Base-by-base conservation (phyloP, 2,888 invertebrate genomes). In the Tribolium freemani region DNA sequence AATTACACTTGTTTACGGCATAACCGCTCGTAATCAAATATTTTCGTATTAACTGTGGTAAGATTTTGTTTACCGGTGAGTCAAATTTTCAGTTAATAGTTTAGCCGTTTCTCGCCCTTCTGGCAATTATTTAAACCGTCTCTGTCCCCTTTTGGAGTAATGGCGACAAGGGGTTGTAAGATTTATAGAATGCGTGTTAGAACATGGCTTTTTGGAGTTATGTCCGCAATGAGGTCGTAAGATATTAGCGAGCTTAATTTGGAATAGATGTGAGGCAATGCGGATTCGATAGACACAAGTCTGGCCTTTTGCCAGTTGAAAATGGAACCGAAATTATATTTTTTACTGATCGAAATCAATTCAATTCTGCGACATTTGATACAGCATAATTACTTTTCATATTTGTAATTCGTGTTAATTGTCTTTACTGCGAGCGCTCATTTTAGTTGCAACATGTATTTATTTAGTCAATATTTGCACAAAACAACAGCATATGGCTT, bases 211-310 rank as follows among this genome's bases (percentile, higher is more conserved):
- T 63, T 53, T 64, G 53, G 51, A 64, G 53, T 64, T 64, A 53
- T 64, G 64, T 64, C 51, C 64, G 64, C 64, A 64, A 53, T 50
- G 64, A 64, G 64, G 31, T 64, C 50, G 64, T 53, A 50, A 64
- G 64, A 64, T 64, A 64, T 64, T 53, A 64, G 64, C 21, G 64
- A 20, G 64, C 53, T 64, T 64, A 64, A 64, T 64, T 50, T 51
- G 53, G 50, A 8, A 58, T 56, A 31, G 56, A 56, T 56, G 38
- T 56, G 56, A 11, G 57, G 57, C 57, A 31, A 58, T 58, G 57
- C 56, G 57, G 57, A n/a, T 58, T 31, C 31, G 38, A 16, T 53
- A 53, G 44, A 8, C 1, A 10, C 13, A 44, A 57, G 1, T 3
- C 44, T 57, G 57, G 44, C 38, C 6, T 13, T 38, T 44, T 16